A percentile compares a stretch with the other conserved stretches of the same genome.
Evolutionary conservation across 2,888 invertebrate genomes (phyloP).

Genomic region (Rhyacophila evoluta): DNA sequence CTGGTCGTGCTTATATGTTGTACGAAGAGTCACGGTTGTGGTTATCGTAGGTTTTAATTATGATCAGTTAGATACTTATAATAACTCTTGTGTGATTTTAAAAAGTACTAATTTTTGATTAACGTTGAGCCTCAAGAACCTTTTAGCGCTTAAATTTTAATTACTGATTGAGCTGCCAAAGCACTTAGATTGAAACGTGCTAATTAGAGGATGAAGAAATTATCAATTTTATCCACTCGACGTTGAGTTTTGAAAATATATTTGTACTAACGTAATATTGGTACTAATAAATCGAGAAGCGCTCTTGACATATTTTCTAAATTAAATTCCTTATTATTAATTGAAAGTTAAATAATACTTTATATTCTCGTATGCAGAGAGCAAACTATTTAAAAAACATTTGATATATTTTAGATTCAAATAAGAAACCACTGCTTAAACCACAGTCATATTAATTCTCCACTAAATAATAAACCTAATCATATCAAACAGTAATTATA

Average conservation of each 20-base stretch:
- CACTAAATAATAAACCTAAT: too few species aligned
- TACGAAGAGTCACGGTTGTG: background rate
- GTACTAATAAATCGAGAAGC: background rate
- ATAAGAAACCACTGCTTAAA: too few species aligned
- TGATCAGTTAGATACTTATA: background rate
- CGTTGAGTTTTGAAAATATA: background rate
- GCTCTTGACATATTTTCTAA: background rate
- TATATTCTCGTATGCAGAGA: too few species aligned
- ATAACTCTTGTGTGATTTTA: background rate
- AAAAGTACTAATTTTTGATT: conserved; percentile 15
- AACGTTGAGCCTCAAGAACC: background rate
- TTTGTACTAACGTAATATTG: background rate
- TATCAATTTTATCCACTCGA: background rate
- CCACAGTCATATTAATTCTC: too few species aligned
- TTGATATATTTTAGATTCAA: too few species aligned
- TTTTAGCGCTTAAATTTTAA: conserved; percentile 13
- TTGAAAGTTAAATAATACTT: too few species aligned
- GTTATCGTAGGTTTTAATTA: background rate
- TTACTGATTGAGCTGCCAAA: background rate
- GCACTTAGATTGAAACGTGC: background rate
- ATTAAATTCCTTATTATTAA: too few species aligned
- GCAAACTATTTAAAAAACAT: too few species aligned
- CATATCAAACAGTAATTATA: too few species aligned
- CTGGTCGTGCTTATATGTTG: too few species aligned
- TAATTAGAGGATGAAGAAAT: conserved; percentile 1